Percentiles rank a stretch among this genome's conserved stretches.
These are phyloP conservation scores for Peromyscus eremicus DNA, from an alignment of 2,797 vertebrate genomes.

Conservation along the genomic window DNA sequence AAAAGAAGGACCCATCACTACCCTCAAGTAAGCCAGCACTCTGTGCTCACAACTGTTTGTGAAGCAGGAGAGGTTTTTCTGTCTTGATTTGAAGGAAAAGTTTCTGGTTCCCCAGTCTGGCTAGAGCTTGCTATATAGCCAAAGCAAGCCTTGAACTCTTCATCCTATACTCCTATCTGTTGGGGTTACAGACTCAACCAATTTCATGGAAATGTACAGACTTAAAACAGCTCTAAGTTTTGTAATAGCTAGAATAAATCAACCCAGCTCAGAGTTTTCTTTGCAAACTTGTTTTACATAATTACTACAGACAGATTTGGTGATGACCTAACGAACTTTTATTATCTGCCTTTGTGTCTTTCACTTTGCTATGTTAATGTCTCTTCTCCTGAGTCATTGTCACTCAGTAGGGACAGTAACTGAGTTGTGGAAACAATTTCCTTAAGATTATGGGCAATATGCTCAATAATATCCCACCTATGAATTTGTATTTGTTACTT, in stretches of 20 bases:
- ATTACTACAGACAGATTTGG: not conserved
- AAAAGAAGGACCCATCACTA: not conserved
- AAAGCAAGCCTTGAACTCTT: not conserved
- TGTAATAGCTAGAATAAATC: conserved; percentile 7
- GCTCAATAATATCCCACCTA: not conserved
- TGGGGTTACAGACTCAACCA: not conserved
- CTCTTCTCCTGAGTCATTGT: conserved; percentile 7
- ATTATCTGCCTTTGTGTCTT: not conserved
- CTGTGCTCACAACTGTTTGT: not conserved
- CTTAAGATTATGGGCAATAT: not conserved
- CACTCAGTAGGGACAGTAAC: not conserved
- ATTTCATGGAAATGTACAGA: not conserved
- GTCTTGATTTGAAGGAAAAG: not conserved
- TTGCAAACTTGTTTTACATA: conserved; percentile 9
- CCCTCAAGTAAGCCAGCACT: not conserved
- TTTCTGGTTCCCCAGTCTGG: not conserved
- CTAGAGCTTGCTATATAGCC: not conserved
- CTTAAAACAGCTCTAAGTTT: conserved; percentile 34
- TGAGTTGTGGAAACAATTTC: conserved; percentile 1
- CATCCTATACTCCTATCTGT: not conserved
- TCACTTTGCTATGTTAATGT: not conserved
- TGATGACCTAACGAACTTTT: not conserved
- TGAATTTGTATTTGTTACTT: not conserved
- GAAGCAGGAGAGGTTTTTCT: not conserved
- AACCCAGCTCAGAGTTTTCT: conserved; percentile 17